Evolutionary conservation across 1,140 invertebrate species (phyloP), one percentile per base, ranked within the genome.

Genomic region (Cotesia glomerata): DNA sequence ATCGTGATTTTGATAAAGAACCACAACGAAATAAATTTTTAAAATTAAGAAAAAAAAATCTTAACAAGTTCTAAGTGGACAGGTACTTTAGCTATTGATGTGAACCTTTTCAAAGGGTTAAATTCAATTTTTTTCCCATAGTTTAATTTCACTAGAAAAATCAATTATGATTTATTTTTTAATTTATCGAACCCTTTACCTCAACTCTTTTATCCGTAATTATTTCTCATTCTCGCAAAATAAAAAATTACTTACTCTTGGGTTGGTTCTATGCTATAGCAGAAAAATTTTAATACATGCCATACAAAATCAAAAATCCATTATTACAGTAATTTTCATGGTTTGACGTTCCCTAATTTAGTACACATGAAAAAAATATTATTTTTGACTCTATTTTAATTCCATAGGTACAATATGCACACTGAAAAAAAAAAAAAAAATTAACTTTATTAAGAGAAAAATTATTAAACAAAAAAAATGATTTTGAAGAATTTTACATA

Each of bases 11-110:
- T 52, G 69, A 51, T 45, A 32, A 39, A 63, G 52, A 5, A 52
- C 69, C 69, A 63, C 7, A 45, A 65, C 56, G 26, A 16, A 56
- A 58, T 71, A 71, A 71, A 71, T 64, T 71, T 71, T 71, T 71
- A 54, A 39, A 64, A 54, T 64, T 34, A 18, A 18, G 61, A 49
- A 71, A 71, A 62, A 69, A 69, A 35, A 26, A 26, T 3, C 16
- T 34, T 64, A 71, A 64, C 49, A 18, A 3, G 8, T 32, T n/a
- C 49, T 16, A 35, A 54, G 52, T 68, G 65, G 61, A 63, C 65
- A 68, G 69, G 59, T 64, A 71, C 58, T 71, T 52, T 52, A 32
- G 16, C 5, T 51, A 63, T 71, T 54, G 69, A 35, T 49, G 52
- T 5, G 16, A 39, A 18, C 5, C 18, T n/a, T 9, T 52, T 52